These are phyloP conservation scores for Magallana angulata DNA, from an alignment of 1,140 invertebrate species.

Conservation along the genomic window DNA sequence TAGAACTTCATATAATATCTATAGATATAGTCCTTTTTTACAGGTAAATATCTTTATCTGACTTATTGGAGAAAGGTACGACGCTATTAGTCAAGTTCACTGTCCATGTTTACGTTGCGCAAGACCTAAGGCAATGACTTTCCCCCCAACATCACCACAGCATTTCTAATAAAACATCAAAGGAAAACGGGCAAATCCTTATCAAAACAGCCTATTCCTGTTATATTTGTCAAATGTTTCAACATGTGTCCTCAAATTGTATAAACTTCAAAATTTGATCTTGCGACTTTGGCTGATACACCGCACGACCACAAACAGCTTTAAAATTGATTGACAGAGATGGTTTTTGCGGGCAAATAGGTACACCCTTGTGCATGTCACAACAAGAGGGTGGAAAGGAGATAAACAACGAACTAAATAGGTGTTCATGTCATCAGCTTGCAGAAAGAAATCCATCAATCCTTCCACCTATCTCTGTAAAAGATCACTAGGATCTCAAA, in stretches of 20 bases:
- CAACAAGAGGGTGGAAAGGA: neutral
- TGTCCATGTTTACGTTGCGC: too few species aligned
- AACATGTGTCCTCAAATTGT: neutral
- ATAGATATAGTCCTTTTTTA: too few species aligned
- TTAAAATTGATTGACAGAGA: neutral
- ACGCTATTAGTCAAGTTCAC: too few species aligned
- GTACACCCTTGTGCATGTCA: constrained; percentile 4
- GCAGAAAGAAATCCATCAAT: constrained; percentile 29
- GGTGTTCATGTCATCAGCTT: neutral
- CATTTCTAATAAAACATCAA: neutral
- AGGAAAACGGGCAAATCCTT: neutral
- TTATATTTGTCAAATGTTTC: neutral
- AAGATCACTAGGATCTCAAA: constrained; percentile 15
- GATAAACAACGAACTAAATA: neutral
- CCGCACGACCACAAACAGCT: neutral
- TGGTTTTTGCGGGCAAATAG: neutral
- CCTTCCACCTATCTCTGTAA: neutral
- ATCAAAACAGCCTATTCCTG: neutral
- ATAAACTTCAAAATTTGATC: neutral
- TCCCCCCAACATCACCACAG: neutral
- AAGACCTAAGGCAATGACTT: too few species aligned
- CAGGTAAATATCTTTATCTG: too few species aligned
- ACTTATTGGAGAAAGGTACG: too few species aligned
- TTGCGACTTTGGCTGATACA: neutral
- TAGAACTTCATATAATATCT: too few species aligned